These are phyloP conservation scores for Drosophila parvula DNA, from an alignment of 1,140 invertebrate species.

Conservation along the genomic window DNA sequence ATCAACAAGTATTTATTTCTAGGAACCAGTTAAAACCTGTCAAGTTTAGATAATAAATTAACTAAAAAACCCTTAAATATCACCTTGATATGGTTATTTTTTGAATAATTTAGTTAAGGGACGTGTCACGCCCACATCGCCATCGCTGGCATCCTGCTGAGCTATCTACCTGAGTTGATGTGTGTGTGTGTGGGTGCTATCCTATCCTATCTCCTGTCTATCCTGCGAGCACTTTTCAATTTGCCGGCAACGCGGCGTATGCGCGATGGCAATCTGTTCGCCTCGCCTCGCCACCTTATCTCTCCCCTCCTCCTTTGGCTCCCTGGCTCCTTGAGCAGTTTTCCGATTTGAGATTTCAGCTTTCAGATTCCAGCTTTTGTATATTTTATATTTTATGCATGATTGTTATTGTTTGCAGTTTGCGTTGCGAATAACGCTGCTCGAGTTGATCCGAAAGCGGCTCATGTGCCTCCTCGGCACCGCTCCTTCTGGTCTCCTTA, in stretches of 20 bases:
- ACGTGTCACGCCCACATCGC: conserved; percentile 18
- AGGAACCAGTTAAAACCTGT: neutral
- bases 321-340: conserved; percentile 9
- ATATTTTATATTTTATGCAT: conserved; percentile 68
- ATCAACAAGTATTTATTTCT: neutral
- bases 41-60: neutral
- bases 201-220: conserved; percentile 30
- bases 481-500: conserved; percentile 1
- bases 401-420: conserved; percentile 79
- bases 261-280: conserved; percentile 72
- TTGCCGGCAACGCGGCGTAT: conserved; percentile 63
- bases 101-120: neutral
- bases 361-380: conserved; percentile 12
- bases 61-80: neutral
- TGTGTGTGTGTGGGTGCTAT: conserved; percentile 14
- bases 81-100: too few species aligned
- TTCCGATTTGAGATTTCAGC: conserved; percentile 12
- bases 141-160: neutral
- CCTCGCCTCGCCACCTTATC: neutral
- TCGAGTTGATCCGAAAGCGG: conserved; percentile 62
- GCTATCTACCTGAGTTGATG: neutral
- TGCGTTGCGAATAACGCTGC: conserved; percentile 49
- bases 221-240: conserved; percentile 53
- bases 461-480: conserved; percentile 57
- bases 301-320: neutral